Conservation (phyloP, 2,113 vertebrate species). For the Paedocypris sp. region DNA sequence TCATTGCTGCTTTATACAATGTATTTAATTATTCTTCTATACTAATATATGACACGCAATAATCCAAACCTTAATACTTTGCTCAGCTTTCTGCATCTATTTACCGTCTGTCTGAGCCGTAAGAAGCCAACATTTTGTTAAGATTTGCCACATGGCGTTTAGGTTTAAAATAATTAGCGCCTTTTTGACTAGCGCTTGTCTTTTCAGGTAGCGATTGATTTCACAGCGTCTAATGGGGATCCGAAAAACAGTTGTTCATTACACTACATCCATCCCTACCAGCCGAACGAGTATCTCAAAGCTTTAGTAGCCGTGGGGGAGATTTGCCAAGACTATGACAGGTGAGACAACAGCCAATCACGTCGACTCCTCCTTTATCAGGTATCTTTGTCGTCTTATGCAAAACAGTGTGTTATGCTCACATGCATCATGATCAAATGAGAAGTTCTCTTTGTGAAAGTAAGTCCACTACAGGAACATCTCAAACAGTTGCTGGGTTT, state of each 20-base stretch:
- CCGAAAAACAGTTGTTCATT: slow-evolving; percentile 94
- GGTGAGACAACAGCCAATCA: slow-evolving; percentile 57
- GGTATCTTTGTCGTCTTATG: neutral
- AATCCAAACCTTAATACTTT: no score
- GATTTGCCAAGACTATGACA: slow-evolving; percentile 99
- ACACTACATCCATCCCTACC: slow-evolving; percentile 96
- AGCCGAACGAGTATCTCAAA: slow-evolving; percentile 96
- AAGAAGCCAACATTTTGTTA: neutral
- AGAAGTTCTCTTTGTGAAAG: neutral
- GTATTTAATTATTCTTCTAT: no score
- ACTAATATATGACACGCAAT: no score
- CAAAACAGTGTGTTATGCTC: neutral
- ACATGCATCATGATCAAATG: no score
- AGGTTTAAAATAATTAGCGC: neutral
- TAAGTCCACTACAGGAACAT: no score
- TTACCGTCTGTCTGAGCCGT: neutral
- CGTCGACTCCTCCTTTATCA: neutral
- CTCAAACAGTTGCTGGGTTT: no score
- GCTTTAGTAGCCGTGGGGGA: slow-evolving; percentile 93
- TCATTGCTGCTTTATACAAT: no score
- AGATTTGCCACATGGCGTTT: neutral
- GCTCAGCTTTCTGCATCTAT: neutral
- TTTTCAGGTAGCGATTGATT: slow-evolving; percentile 91
- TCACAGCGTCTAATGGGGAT: slow-evolving; percentile 92
- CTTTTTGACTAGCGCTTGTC: slow-evolving; percentile 29